A percentile compares a stretch with the other conserved stretches of the same genome.
These are phyloP conservation scores for Tetranychus truncatus DNA, from an alignment of 2,888 invertebrate species.

Conservation along the genomic window DNA sequence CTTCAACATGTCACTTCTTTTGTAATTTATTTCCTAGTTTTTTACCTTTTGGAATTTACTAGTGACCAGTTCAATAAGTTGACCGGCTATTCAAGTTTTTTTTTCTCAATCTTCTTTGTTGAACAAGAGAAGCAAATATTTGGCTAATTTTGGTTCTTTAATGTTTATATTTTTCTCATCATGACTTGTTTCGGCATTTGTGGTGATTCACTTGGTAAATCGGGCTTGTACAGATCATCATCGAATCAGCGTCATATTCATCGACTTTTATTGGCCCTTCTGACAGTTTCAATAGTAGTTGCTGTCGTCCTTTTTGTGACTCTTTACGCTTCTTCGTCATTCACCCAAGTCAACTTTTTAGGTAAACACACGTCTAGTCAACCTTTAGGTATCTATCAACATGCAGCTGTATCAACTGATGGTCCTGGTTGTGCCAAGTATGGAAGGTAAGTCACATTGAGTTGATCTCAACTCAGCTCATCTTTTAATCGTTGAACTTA, in stretches of 20 bases:
- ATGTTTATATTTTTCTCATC: background rate
- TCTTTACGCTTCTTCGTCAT: background rate
- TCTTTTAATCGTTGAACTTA: background rate
- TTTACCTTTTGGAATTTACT: too few relatives aligned
- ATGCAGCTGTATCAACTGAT: conserved; percentile 22
- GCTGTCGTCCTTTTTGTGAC: background rate
- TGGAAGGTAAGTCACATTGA: conserved; percentile 22
- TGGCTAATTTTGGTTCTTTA: too few relatives aligned
- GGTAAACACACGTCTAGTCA: background rate
- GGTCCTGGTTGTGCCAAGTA: conserved; percentile 22
- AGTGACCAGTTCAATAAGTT: too few relatives aligned
- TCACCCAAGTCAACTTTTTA: background rate
- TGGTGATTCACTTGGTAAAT: background rate
- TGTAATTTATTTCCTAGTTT: too few relatives aligned
- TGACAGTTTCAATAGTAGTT: background rate
- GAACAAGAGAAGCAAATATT: too few relatives aligned
- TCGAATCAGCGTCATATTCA: background rate
- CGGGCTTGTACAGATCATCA: background rate
- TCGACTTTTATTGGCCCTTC: background rate
- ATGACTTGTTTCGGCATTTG: background rate
- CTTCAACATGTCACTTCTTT: too few relatives aligned
- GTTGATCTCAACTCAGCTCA: background rate
- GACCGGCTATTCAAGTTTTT: too few relatives aligned
- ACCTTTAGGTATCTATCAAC: conserved; percentile 12
- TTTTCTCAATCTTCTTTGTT: too few relatives aligned